Evolutionary conservation across 2,113 vertebrate genomes (phyloP).

Genomic region (Gobio gobio): DNA sequence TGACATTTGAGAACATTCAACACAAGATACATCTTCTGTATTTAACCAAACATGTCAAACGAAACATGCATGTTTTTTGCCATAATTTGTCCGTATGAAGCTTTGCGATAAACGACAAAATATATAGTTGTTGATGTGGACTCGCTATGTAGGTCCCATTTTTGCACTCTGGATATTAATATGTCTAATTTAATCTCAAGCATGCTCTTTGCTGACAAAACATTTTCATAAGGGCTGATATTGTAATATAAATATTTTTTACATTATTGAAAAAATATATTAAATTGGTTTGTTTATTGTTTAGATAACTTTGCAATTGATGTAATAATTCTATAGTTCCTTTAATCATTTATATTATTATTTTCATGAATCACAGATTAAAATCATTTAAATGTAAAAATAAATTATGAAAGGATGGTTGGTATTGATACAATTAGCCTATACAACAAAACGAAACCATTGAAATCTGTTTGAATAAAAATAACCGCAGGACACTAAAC

Average conservation of each 20-base stretch:
- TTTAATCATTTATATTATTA: not conserved
- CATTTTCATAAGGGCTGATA: not conserved
- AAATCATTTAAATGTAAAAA: too few relatives aligned
- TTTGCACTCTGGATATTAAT: not conserved
- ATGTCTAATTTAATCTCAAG: not conserved
- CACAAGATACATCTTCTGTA: conserved; percentile 17
- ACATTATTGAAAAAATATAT: too few relatives aligned
- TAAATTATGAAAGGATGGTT: not conserved
- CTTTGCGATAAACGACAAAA: too few relatives aligned
- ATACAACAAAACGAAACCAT: not conserved
- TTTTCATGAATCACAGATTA: too few relatives aligned
- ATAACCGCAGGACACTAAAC: not conserved
- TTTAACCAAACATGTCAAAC: conserved; percentile 36
- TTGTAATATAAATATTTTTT: not conserved
- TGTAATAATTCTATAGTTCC: not conserved
- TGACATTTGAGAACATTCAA: conserved; percentile 54
- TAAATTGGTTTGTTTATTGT: not conserved
- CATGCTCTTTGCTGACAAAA: not conserved
- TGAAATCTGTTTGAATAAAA: not conserved
- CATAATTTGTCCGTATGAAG: too few relatives aligned
- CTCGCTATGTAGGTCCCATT: not conserved
- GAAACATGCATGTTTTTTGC: not conserved
- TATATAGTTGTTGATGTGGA: too few relatives aligned
- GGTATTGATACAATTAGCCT: not conserved
- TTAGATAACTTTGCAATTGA: not conserved